phyloP scores from a whole-genome alignment of 2,113 vertebrate species.

The Caranx melampygus region DNA sequence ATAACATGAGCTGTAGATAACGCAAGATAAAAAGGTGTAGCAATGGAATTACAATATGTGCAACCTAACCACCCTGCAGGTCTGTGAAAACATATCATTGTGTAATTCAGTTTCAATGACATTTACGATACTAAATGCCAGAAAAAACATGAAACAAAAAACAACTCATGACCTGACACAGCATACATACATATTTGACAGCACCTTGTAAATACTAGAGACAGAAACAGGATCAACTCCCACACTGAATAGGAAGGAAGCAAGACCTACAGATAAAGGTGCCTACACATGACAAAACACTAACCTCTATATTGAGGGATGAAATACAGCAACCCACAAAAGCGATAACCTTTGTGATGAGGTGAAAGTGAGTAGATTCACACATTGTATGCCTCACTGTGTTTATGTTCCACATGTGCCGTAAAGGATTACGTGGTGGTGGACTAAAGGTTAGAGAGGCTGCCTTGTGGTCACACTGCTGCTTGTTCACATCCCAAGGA shows the following conservation, averaged over 20 bases:
- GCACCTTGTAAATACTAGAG: constrained; percentile 46
- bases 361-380: background rate
- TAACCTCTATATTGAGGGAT: constrained; percentile 3
- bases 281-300: background rate
- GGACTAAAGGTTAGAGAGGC: background rate
- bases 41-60: background rate
- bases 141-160: background rate
- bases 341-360: constrained; percentile 35
- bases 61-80: constrained; percentile 1
- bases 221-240: constrained; percentile 56
- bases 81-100: background rate
- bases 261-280: constrained; percentile 33
- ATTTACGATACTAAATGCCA: constrained; percentile 25
- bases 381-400: constrained; percentile 19
- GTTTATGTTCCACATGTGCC: constrained; percentile 34
- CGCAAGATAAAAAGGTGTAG: background rate
- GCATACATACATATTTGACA: constrained; percentile 15
- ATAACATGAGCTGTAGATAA: background rate
- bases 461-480: background rate
- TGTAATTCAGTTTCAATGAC: constrained; percentile 45
- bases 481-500: background rate
- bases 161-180: constrained; percentile 20
- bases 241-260: constrained; percentile 50
- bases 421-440: constrained; percentile 1
- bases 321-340: constrained; percentile 21